Base-by-base conservation (phyloP, 2,888 invertebrate genomes). In the Bruchidius siliquastri region DNA sequence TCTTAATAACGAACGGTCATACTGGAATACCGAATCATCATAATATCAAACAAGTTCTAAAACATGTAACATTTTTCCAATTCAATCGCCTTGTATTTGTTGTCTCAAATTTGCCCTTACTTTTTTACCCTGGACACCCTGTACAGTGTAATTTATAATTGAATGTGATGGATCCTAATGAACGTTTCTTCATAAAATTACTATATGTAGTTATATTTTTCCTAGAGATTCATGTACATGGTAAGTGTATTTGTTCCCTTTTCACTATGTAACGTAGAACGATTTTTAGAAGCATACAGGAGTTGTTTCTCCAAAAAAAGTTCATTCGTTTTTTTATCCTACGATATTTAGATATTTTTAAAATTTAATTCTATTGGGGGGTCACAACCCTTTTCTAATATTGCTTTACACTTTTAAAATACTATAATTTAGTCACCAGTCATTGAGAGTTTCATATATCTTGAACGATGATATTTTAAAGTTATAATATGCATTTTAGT, bases 161-260 rank as follows among this genome's bases (percentile, higher is more conserved):
- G 18, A 4, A 13, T 1, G 49, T 13, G 49, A 18, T 49, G 13
- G 18, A 49, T 13, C 49, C 49, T 49, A 49, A 49, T 49, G 49
- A 49, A 49, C 49, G 49, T 13, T 49, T 18, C 49, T 49, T 49
- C 49, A 49, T 49, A 49, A n/a, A n/a, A 49, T 49, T 13, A 49
- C 49, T 49, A 49, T 49, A n/a, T n/a, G n/a, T n/a, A 49, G 49
- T 49, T 49, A 49, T 49, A 49, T 49, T 49, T n/a, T 49, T 13
- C 49, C 49, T 49, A 49, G 49, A 49, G 49, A 49, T 49, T 49
- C 21, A 68, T 72, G 71, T 68, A 71, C 71, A 69, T 73, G 68
- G 69, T 73, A 73, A 73, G 73, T 73, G 73, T 73, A 73, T 73
- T 73, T 73, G 73, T 73, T 73, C 73, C 73, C 73, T 71, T 71